Evolutionary conservation across 2,888 invertebrate species (phyloP), one percentile per base, ranked within the genome.

Genomic region (Shargacucullia verbasci): DNA sequence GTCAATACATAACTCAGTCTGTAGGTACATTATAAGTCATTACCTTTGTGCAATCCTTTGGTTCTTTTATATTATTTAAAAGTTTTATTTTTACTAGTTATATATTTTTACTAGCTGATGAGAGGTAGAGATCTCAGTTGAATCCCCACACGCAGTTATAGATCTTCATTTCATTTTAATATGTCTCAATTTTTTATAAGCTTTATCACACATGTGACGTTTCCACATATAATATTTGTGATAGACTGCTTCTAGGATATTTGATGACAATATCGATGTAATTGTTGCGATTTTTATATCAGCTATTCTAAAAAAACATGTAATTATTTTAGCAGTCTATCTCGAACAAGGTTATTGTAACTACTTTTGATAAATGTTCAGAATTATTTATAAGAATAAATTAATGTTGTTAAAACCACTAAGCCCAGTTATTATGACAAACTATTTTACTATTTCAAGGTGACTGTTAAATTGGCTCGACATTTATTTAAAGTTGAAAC

Each of bases 31-130:
- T 44, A 54, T 71, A 68, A 78, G 69, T 75, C 59, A 69, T 59
- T 70, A 75, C 56, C 43, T 57, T 74, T 72, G 82, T 82, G 82
- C 84, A 82, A 82, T 82, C 60, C 57, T 66, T 74, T 72, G 79
- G 79, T 76, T 71, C 73, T 78, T 64, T 62, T 71, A 41, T 72
- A 73, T 66, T 75, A 58, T 70, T 73, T 78, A 66, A 69, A 65
- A 3, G 63, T 62, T 75, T 67, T 73, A 58, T 55, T 67, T 68
- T 70, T 62, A 70, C 27, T 76, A 62, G 50, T 69, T 72, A 35
- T 73, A 49, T 77, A 66, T 55, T 59, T 60, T 73, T 73, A 72
- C 60, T 59, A 64, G 41, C 52, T 60, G 67, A 65, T 38, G 61
- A 66, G 71, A 68, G 71, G 63, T 68, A 54, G 52, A 78, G 78